Conservation (phyloP, 2,888 invertebrate species). For the Cephonodes hylas region DNA sequence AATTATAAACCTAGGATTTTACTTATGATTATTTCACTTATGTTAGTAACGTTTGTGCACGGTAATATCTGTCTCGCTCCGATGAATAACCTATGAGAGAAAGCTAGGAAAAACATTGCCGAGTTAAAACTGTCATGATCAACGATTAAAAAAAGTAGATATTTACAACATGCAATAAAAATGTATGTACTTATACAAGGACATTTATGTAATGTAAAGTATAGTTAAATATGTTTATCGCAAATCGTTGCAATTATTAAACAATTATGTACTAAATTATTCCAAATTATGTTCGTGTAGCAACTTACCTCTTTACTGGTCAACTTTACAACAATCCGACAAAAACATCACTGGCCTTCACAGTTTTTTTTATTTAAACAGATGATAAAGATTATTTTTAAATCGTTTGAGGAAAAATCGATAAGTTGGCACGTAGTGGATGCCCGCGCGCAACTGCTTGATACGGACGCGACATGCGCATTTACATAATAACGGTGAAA, state of each 20-base stretch:
- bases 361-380: background rate
- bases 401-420: background rate
- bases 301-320: background rate
- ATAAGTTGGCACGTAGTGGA: constrained; percentile 7
- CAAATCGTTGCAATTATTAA: background rate
- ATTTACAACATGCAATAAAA: no score
- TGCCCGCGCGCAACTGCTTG: constrained; percentile 19
- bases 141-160: no score
- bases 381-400: background rate
- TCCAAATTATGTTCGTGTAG: background rate
- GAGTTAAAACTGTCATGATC: no score
- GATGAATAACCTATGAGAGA: no score
- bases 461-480: constrained; percentile 25
- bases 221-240: no score
- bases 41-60: no score
- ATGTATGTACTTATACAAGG: no score
- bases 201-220: no score
- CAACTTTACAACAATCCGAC: background rate
- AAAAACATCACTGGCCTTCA: background rate
- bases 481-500: constrained; percentile 58
- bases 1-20: no score
- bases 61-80: no score
- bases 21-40: no score
- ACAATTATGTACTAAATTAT: background rate
- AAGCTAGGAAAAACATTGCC: no score